These are phyloP conservation scores for Drosophila pseudoobscura DNA, from an alignment of 1,140 invertebrate species.

Conservation along the genomic window DNA sequence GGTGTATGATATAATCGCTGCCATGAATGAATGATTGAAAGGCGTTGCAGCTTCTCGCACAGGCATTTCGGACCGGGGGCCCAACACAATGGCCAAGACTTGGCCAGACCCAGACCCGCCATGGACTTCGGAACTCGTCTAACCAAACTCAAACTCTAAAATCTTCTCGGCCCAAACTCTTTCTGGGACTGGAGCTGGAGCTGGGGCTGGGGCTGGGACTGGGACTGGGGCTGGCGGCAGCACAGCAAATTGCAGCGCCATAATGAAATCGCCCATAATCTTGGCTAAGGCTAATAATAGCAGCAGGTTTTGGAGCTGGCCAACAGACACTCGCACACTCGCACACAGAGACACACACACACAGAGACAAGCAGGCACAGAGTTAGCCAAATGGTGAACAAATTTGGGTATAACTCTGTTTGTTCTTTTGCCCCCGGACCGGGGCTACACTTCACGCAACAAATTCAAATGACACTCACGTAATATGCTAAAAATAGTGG, in stretches of 20 bases:
- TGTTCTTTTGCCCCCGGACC: constrained; percentile 35
- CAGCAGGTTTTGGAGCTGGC: constrained; percentile 73
- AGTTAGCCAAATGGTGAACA: constrained; percentile 50
- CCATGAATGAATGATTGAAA: constrained; percentile 67
- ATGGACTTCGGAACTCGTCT: constrained; percentile 38
- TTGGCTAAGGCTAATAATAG: constrained; percentile 78
- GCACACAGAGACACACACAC: constrained; percentile 7
- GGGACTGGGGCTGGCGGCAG: constrained; percentile 1
- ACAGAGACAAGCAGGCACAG: constrained; percentile 4
- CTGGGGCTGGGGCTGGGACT: constrained; percentile 2
- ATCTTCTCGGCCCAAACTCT: constrained; percentile 41
- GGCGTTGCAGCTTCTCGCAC: constrained; percentile 67
- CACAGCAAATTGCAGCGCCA: constrained; percentile 59
- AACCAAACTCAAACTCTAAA: constrained; percentile 21
- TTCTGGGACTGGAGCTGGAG: constrained; percentile 8
- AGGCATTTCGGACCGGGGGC: constrained; percentile 1
- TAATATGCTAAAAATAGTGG: constrained; percentile 81
- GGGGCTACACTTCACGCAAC: constrained; percentile 45
- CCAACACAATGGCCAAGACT: constrained; percentile 34
- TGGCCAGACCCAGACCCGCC: neutral
- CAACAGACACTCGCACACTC: constrained; percentile 45
- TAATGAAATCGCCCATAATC: constrained; percentile 73
- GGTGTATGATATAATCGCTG: constrained; percentile 70
- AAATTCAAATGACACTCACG: constrained; percentile 77
- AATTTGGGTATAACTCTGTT: constrained; percentile 40